phyloP scores from a whole-genome alignment of 2,797 vertebrate genomes.

The Enteromius anoplus region DNA sequence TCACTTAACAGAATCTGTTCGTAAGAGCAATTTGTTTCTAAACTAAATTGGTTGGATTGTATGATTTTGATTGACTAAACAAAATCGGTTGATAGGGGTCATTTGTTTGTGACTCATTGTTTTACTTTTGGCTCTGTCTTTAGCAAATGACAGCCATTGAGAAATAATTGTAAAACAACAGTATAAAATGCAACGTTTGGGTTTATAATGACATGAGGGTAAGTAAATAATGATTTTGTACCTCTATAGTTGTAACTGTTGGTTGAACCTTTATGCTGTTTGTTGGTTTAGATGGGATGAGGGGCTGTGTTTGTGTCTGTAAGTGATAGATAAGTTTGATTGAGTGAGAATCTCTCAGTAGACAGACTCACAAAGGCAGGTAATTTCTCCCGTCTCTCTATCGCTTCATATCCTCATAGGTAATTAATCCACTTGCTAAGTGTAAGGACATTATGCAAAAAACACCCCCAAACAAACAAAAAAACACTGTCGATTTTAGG shows the following conservation, averaged over 20 bases:
- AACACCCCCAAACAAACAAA: background rate
- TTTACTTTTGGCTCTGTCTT: background rate
- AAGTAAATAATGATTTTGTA: background rate
- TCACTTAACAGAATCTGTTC: background rate
- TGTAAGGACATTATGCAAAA: constrained; percentile 45
- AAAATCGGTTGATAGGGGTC: background rate
- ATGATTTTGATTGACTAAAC: background rate
- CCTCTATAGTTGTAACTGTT: background rate
- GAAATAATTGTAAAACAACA: background rate
- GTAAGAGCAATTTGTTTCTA: background rate
- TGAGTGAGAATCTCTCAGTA: constrained; percentile 19
- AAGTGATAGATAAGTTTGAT: constrained; percentile 13
- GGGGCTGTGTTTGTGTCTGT: background rate
- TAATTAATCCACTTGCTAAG: constrained; percentile 60
- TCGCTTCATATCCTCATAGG: constrained; percentile 28
- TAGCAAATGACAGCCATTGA: background rate
- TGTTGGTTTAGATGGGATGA: background rate
- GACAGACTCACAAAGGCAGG: constrained; percentile 4
- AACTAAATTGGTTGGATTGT: too few species aligned
- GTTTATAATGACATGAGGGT: background rate
- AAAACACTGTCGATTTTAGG: constrained; percentile 52
- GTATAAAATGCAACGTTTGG: background rate
- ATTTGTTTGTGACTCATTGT: background rate
- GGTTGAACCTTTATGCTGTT: background rate
- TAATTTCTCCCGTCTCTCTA: constrained; percentile 9